Percentiles rank a stretch among this genome's conserved stretches.
Conservation (phyloP, 2,113 vertebrate genomes). For the Macaca mulatta region DNA sequence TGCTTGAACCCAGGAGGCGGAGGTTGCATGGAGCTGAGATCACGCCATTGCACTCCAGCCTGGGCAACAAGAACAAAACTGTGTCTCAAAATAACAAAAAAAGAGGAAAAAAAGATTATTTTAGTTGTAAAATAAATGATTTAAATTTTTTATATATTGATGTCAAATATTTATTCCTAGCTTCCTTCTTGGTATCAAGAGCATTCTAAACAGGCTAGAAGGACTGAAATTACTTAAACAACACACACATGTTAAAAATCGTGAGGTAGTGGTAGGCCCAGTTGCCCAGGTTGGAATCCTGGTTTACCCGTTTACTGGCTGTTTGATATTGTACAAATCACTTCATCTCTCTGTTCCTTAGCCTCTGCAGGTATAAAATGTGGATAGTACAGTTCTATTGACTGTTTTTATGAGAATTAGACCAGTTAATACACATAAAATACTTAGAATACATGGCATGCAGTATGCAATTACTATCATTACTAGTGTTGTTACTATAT, state of each 20-base stretch:
- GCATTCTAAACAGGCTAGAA: not conserved
- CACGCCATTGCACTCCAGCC: too few relatives aligned
- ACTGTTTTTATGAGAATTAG: not conserved
- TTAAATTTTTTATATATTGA: not conserved
- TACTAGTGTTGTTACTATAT: not conserved
- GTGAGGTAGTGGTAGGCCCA: not conserved
- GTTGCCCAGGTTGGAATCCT: not conserved
- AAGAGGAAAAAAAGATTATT: not conserved
- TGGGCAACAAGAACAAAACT: too few relatives aligned
- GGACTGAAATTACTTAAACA: constrained; percentile 5
- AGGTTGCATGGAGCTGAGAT: too few relatives aligned
- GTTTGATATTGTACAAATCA: not conserved
- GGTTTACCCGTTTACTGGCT: not conserved
- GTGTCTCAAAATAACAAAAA: too few relatives aligned
- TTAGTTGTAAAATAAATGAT: constrained; percentile 1
- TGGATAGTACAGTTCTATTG: not conserved
- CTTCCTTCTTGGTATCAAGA: not conserved
- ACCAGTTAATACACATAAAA: not conserved
- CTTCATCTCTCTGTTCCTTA: not conserved
- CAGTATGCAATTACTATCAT: not conserved
- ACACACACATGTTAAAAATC: not conserved
- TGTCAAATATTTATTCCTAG: not conserved
- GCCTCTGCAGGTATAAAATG: not conserved
- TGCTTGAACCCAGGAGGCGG: too few relatives aligned
- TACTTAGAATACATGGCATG: not conserved